Percentiles rank a stretch among this genome's conserved stretches.
These are phyloP conservation scores for Dasypus novemcinctus DNA, from an alignment of 2,113 vertebrate species.

Conservation along the genomic window DNA sequence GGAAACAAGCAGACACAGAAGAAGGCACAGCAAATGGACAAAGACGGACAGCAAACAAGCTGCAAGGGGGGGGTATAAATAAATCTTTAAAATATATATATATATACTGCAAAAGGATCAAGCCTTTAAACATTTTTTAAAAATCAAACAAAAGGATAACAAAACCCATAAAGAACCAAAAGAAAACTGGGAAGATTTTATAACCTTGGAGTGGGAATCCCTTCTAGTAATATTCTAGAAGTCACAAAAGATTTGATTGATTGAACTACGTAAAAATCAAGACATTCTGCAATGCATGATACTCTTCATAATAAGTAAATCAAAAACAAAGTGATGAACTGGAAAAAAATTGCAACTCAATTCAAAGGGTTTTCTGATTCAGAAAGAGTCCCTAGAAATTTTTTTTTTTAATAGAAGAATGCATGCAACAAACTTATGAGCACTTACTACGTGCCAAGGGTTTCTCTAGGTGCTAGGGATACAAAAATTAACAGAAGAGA, in stretches of 20 bases:
- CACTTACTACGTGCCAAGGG: background rate
- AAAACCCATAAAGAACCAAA: background rate
- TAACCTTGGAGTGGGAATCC: background rate
- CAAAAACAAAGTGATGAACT: background rate
- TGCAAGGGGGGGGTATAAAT: too few species aligned
- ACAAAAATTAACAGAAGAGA: background rate
- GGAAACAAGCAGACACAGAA: too few species aligned
- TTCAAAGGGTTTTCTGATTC: background rate
- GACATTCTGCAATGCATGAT: background rate
- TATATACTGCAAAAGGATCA: background rate
- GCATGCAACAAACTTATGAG: background rate
- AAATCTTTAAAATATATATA: too few species aligned
- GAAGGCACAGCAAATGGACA: too few species aligned
- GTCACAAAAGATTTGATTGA: background rate
- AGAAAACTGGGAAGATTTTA: background rate
- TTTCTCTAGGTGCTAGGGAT: background rate
- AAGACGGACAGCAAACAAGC: too few species aligned
- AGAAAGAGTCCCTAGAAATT: background rate
- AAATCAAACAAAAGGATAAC: background rate
- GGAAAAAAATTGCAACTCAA: background rate
- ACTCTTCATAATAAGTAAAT: background rate
- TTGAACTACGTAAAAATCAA: background rate
- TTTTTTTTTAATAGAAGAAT: background rate
- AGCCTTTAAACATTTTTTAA: background rate
- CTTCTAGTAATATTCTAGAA: background rate